Conservation (phyloP, 2,888 invertebrate species). For the Campopleginae sp. region DNA sequence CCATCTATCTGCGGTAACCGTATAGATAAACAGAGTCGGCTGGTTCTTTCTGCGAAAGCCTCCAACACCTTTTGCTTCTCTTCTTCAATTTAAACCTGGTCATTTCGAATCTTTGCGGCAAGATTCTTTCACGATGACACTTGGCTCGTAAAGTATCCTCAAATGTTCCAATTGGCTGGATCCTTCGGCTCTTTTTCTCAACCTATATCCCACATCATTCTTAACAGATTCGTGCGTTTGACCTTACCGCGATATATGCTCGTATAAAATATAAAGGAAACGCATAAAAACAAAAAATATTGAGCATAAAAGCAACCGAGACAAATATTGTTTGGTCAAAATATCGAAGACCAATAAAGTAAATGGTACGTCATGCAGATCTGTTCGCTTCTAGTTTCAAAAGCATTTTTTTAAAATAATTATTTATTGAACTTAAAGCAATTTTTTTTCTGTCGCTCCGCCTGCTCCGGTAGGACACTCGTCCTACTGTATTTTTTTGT, state of each 20-base stretch:
- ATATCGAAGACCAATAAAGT: conserved; percentile 48
- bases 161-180: conserved; percentile 54
- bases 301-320: conserved; percentile 41
- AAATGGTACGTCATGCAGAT: conserved; percentile 41
- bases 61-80: conserved; percentile 25
- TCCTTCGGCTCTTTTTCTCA: conserved; percentile 23
- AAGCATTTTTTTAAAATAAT: conserved; percentile 40
- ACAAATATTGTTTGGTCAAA: conserved; percentile 56
- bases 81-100: conserved; percentile 33
- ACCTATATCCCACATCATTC: conserved; percentile 36
- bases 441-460: conserved; percentile 7
- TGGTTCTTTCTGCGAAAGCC: conserved; percentile 17
- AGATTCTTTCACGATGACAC: conserved; percentile 65
- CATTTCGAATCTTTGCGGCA: conserved; percentile 57
- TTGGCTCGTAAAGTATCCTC: conserved; percentile 67
- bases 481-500: conserved; percentile 34
- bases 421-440: conserved; percentile 43
- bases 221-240: conserved; percentile 39
- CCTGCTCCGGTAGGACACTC: conserved; percentile 3
- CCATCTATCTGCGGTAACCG: conserved; percentile 57
- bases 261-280: conserved; percentile 36
- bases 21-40: conserved; percentile 40
- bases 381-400: conserved; percentile 35
- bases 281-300: conserved; percentile 26
- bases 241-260: conserved; percentile 49